Evolutionary conservation across 2,113 vertebrate genomes (phyloP).

Genomic region (Ciconia stormi): DNA sequence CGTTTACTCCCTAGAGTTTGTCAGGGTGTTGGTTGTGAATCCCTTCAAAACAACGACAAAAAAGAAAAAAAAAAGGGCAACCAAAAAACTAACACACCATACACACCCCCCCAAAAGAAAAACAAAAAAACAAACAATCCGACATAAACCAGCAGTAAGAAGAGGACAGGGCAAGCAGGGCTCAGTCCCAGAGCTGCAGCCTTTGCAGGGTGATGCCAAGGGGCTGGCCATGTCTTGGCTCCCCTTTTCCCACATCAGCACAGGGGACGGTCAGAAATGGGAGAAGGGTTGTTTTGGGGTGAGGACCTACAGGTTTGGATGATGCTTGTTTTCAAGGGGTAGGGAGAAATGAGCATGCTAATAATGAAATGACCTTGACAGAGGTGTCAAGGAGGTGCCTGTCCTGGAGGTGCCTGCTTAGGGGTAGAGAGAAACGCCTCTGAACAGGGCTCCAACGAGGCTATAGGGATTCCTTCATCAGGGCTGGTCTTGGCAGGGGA

Average conservation of each 20-base stretch:
- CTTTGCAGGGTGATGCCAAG: not conserved
- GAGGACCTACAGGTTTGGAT: not conserved
- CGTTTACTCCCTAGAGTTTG: not conserved
- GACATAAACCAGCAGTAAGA: not conserved
- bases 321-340: not conserved
- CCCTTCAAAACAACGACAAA: not conserved
- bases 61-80: not conserved
- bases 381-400: not conserved
- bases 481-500: not conserved
- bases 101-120: too few species aligned
- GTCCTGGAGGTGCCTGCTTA: not conserved
- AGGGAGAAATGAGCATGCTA: not conserved
- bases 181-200: not conserved
- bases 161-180: not conserved
- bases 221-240: fast-evolving
- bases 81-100: not conserved
- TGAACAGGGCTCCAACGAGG: not conserved
- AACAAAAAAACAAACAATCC: too few species aligned
- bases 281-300: not conserved
- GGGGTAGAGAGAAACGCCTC: not conserved
- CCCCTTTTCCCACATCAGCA: not conserved
- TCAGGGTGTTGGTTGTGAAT: not conserved
- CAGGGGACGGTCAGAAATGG: not conserved
- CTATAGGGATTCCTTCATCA: not conserved
- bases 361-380: not conserved